These are phyloP conservation scores for Oncorhynchus mykiss DNA, from an alignment of 2,113 vertebrate species.

Conservation along the genomic window DNA sequence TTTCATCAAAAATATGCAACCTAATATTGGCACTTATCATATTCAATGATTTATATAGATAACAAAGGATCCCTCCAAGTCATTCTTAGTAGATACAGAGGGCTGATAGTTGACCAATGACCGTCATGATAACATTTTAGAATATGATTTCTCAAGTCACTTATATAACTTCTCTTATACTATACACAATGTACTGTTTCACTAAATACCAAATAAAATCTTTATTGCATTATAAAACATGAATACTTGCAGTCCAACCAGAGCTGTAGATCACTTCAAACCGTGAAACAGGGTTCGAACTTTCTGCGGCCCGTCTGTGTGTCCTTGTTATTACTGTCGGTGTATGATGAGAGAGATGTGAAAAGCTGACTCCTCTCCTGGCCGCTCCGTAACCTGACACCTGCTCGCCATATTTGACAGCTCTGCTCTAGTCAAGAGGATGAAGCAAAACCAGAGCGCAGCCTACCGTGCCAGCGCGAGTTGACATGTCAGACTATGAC, in stretches of 20 bases:
- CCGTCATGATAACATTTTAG: conserved; percentile 14
- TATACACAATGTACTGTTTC: neutral
- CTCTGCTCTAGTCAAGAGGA: conserved; percentile 26
- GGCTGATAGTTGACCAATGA: neutral
- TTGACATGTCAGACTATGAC: conserved; percentile 77
- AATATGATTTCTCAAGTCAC: neutral
- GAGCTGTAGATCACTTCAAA: too few species aligned
- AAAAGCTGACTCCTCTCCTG: neutral
- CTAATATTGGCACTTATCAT: neutral
- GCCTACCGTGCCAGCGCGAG: neutral
- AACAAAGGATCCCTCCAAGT: neutral
- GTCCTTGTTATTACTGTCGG: too few species aligned
- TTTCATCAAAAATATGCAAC: neutral
- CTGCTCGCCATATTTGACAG: conserved; percentile 21
- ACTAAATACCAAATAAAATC: conserved; percentile 2
- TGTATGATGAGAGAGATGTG: too few species aligned
- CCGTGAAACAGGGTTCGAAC: too few species aligned
- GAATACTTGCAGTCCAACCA: too few species aligned
- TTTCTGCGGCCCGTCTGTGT: too few species aligned
- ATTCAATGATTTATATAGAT: neutral
- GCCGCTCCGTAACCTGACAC: conserved; percentile 42
- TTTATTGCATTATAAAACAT: neutral
- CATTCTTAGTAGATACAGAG: neutral
- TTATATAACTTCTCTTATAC: neutral
- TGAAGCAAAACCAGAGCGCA: neutral